Base-by-base conservation (phyloP, 1,140 invertebrate species). In the Cotesia vestalis region DNA sequence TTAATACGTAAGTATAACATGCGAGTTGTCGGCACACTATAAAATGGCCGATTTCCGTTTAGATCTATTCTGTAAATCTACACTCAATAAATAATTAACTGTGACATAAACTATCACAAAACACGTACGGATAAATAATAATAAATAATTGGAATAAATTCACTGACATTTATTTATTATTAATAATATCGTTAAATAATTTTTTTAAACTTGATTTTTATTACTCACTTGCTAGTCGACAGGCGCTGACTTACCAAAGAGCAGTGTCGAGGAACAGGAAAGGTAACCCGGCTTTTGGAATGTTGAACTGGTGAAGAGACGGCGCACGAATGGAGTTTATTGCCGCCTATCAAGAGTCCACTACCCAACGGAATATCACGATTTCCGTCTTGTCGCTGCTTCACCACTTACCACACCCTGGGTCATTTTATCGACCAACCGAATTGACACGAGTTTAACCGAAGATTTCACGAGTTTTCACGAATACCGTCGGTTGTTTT, bases 211-310 rank as follows among this genome's bases (percentile, higher is more conserved):
- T 0, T 52, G 52, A 36, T 72, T 46, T 61, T 71, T 73, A 46
- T 46, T 76, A 73, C 72, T 73, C 69, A 76, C 75, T 76, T 76
- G 72, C 75, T 59, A 75, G 69, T 60, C 66, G 76, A 71, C 74
- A 70, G 64, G 74, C 68, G 66, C 66, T 63, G 79, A 89, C 89
- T 90, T 89, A 91, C 90, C 90, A 89, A 89, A 89, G 88, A 90
- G 88, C 88, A 89, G 88, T 83, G 81, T 83, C 79, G 80, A 80
- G 79, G 79, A 81, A 86, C 85, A 88, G 87, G 86, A 87, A 84
- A 88, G 87, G 83, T 86, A 75, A 90, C 87, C 85, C 88, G 87
- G 88, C 87, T 88, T 89, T 89, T 90, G 90, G 89, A 90, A 90
- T 90, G 89, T 90, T 88, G 86, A 87, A 88, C 87, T 87, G 85